Conservation (phyloP, 2,113 vertebrate species). For the Xyliphius kryptos region DNA sequence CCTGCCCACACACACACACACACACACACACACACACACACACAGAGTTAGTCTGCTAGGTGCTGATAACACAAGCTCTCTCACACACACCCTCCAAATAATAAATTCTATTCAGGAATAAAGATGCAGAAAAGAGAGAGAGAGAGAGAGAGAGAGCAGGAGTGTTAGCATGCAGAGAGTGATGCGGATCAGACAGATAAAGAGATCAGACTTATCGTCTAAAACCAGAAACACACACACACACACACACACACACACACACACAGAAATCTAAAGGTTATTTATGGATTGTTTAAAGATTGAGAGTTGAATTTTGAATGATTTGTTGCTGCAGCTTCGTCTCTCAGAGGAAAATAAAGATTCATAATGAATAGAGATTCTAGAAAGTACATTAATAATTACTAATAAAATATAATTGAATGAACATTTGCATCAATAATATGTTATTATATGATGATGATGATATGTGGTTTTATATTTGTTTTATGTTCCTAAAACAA, state of each 20-base stretch:
- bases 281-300: too few species aligned
- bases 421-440: too few species aligned
- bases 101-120: slow-evolving; percentile 9
- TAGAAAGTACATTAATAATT: too few species aligned
- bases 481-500: too few species aligned
- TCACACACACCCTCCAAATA: slow-evolving; percentile 29
- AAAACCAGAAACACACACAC: slow-evolving; percentile 70
- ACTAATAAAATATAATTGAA: too few species aligned
- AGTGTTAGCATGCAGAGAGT: slow-evolving; percentile 70
- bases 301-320: too few species aligned
- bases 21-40: slow-evolving; percentile 24
- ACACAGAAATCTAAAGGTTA: too few species aligned
- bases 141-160: slow-evolving; percentile 52
- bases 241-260: slow-evolving; percentile 35
- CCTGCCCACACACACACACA: slow-evolving; percentile 56
- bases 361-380: too few species aligned
- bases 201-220: slow-evolving; percentile 71
- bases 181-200: slow-evolving; percentile 73
- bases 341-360: too few species aligned
- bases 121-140: slow-evolving; percentile 39
- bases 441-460: too few species aligned
- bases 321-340: too few species aligned
- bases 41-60: slow-evolving; percentile 24
- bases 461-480: too few species aligned
- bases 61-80: slow-evolving; percentile 36